Evolutionary conservation across 2,888 invertebrate genomes (phyloP), one percentile per base, ranked within the genome.

Genomic region (Fabriciana adippe): DNA sequence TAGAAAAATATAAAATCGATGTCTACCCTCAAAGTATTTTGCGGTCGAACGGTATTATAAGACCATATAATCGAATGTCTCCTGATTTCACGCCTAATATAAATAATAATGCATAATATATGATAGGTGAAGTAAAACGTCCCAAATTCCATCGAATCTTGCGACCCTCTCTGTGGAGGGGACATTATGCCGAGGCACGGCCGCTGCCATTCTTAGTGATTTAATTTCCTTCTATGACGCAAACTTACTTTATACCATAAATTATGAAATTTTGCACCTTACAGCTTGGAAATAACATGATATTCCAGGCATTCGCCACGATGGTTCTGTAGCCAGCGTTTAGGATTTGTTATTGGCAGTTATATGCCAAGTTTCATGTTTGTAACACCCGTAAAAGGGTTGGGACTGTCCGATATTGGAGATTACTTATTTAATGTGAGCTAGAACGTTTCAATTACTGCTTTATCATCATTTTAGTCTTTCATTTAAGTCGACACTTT

Each of bases 101-200:
- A 55, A 41, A 56, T 61, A 35, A 50, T 16, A 57, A 61, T 64
- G 65, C 63, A 69, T 41, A 69, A 66, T 66, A 66, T 69, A 15
- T 63, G 64, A 55, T 45, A 31, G 51, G 66, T 62, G 51, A 62
- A 70, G 72, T 61, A 69, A 74, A 69, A 70, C 13, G 18, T 57
- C 66, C 61, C 57, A 69, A 61, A 72, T 67, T 72, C 69, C 71
- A 62, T 63, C 68, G 72, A 68, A 69, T 72, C 74, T 74, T 56
- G 65, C 72, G 62, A 65, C 71, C 71, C 69, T 64, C 68, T 67
- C 60, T 66, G 35, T 11, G 61, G 68, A 64, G 70, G 69, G 56
- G 69, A 70, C 68, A 72, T 75, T 77, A 77, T 75, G 77, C 77
- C 71, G 72, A 67, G 72, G 73, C 76, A 76, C 77, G 76, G 73